phyloP scores from a whole-genome alignment of 2,888 invertebrate genomes.

The Teleogryllus oceanicus region DNA sequence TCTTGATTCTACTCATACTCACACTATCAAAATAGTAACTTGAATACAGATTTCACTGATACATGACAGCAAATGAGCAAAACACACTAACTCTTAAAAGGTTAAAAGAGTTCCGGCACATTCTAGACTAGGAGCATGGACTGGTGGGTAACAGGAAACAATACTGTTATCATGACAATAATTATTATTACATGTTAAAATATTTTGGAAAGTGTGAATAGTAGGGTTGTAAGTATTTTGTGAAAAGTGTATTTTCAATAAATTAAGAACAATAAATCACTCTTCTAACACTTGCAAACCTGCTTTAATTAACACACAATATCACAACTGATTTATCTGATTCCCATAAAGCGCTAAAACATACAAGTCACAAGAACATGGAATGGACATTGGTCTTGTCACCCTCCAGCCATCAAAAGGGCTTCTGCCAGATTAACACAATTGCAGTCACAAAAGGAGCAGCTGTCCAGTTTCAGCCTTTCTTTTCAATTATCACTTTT shows the following conservation, averaged over 20 bases:
- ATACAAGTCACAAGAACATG: slow-evolving; percentile 3
- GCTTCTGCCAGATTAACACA: no score
- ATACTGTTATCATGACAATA: not conserved
- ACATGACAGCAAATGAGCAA: slow-evolving; percentile 2
- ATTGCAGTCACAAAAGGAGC: not conserved
- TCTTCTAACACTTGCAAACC: not conserved
- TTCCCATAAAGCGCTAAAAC: not conserved
- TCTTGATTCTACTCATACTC: slow-evolving; percentile 20
- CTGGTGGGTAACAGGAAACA: slow-evolving; percentile 18
- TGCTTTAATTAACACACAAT: not conserved
- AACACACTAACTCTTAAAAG: slow-evolving; percentile 19
- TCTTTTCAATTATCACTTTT: slow-evolving; percentile 32
- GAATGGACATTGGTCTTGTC: slow-evolving; percentile 8
- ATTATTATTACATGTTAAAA: not conserved
- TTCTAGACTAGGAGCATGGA: slow-evolving; percentile 2
- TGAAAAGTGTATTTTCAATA: not conserved
- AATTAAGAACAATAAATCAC: no score
- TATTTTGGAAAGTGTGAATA: not conserved
- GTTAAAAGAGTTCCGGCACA: not conserved
- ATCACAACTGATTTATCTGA: not conserved
- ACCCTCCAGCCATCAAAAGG: not conserved
- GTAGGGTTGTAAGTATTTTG: not conserved
- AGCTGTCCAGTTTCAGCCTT: slow-evolving; percentile 28
- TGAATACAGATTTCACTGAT: slow-evolving; percentile 20
- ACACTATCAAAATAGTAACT: slow-evolving; percentile 28